phyloP scores from a whole-genome alignment of 92 coral and sea anemone species.

The Chrysogorgia sp. region DNA sequence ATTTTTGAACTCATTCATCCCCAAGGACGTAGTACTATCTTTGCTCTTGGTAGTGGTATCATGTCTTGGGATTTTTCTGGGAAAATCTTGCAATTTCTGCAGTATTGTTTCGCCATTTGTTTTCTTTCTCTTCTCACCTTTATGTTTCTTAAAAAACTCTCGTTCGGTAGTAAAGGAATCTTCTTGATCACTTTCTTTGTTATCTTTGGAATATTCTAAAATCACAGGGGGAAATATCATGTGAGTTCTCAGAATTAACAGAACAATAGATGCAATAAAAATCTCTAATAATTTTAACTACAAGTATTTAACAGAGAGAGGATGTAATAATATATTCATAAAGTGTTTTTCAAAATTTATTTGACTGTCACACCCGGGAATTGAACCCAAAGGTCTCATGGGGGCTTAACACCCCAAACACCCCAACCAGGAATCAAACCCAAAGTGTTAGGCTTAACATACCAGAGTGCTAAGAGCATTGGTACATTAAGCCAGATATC shows the following conservation, averaged over 20 bases:
- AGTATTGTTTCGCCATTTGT: slow-evolving; percentile 14
- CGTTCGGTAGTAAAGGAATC: slow-evolving; percentile 33
- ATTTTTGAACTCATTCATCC: neutral
- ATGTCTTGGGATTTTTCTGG: slow-evolving; percentile 4
- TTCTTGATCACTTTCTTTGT: slow-evolving; percentile 22
- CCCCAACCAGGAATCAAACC: too few species aligned
- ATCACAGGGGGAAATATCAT: neutral
- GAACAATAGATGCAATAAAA: neutral
- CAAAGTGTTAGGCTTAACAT: too few species aligned
- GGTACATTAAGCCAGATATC: too few species aligned
- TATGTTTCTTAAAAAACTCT: neutral
- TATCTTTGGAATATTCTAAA: slow-evolving; percentile 17
- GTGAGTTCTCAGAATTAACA: neutral
- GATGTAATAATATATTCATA: too few species aligned
- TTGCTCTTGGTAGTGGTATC: neutral
- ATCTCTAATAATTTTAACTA: neutral
- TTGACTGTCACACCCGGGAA: too few species aligned
- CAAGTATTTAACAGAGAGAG: neutral
- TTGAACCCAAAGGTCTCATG: too few species aligned
- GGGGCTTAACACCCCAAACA: too few species aligned
- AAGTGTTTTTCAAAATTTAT: too few species aligned
- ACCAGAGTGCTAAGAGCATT: too few species aligned
- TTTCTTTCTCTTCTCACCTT: slow-evolving; percentile 33
- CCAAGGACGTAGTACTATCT: neutral
- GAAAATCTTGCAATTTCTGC: slow-evolving; percentile 13